Percentiles rank a stretch among this genome's conserved stretches.
phyloP scores from a whole-genome alignment of 64 coral and sea anemone genomes.

The Pachyseris speciosa region DNA sequence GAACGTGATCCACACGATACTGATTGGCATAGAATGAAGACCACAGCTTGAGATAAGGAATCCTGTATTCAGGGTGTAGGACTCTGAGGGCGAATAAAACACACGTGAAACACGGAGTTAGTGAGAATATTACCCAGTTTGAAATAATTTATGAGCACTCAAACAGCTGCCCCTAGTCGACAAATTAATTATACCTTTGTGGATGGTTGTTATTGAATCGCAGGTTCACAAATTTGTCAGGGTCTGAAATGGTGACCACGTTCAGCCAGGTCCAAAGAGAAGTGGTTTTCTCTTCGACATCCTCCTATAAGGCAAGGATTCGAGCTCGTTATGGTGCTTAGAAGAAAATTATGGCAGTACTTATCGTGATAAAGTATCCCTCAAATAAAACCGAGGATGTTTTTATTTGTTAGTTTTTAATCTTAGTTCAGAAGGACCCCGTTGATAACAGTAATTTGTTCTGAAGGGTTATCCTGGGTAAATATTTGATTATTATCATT shows the following conservation, averaged over 20 bases:
- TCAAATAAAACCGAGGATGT: no score
- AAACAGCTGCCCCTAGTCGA: not conserved
- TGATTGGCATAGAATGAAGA: constrained; percentile 63
- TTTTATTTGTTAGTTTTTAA: no score
- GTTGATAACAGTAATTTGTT: no score
- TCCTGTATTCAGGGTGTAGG: constrained; percentile 80
- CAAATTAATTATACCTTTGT: not conserved
- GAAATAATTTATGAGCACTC: no score
- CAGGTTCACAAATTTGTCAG: constrained; percentile 82
- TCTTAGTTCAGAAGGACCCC: no score
- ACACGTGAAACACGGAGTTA: not conserved
- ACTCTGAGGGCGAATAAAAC: constrained; percentile 28
- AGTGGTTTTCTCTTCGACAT: constrained; percentile 67
- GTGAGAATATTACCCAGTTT: no score
- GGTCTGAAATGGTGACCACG: constrained; percentile 77
- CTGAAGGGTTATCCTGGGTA: no score
- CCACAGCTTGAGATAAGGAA: constrained; percentile 82
- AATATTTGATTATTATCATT: no score
- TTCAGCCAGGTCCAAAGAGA: constrained; percentile 97
- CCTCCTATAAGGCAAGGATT: constrained; percentile 34
- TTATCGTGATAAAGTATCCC: no score
- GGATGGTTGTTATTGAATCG: constrained; percentile 52
- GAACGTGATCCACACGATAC: constrained; percentile 58
- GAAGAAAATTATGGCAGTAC: no score
- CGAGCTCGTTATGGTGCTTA: not conserved